Evolutionary conservation across 1,140 invertebrate genomes (phyloP).

Genomic region (Cydia strobilella): DNA sequence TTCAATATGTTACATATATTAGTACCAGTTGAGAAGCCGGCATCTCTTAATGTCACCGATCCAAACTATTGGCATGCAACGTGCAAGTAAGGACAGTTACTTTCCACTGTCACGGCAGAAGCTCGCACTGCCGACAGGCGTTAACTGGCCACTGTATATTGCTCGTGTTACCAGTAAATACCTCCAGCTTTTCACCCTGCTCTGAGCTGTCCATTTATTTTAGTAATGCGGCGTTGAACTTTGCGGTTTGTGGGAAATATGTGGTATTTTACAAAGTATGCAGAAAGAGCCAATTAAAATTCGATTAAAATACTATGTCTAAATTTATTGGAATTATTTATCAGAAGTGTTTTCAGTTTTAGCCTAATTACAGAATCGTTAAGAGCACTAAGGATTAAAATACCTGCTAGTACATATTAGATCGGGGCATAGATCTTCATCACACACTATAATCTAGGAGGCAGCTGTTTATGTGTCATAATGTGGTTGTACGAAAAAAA

Average conservation of each 20-base stretch:
- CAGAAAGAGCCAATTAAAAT: background rate
- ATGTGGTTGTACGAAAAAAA: too few species aligned
- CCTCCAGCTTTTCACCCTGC: conserved; percentile 20
- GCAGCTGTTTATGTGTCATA: too few species aligned
- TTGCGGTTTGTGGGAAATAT: conserved; percentile 12
- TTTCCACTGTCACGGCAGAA: conserved; percentile 6
- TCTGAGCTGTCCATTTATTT: conserved; percentile 9
- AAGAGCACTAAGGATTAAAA: too few species aligned
- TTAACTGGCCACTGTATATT: conserved; percentile 6
- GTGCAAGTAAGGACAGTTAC: background rate
- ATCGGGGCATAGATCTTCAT: too few species aligned
- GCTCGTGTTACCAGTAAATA: conserved; percentile 18
- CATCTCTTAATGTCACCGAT: background rate
- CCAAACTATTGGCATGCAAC: background rate
- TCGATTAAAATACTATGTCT: background rate
- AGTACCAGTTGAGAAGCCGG: background rate
- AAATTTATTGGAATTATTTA: too few species aligned
- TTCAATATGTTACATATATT: too few species aligned
- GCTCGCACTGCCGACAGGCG: conserved; percentile 4
- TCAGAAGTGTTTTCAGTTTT: too few species aligned
- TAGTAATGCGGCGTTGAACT: conserved; percentile 9
- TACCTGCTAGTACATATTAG: too few species aligned
- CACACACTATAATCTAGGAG: too few species aligned
- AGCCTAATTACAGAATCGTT: too few species aligned
- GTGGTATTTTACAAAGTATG: conserved; percentile 1